phyloP scores from a whole-genome alignment of 2,888 invertebrate genomes.

The Ernsta delagoae region DNA sequence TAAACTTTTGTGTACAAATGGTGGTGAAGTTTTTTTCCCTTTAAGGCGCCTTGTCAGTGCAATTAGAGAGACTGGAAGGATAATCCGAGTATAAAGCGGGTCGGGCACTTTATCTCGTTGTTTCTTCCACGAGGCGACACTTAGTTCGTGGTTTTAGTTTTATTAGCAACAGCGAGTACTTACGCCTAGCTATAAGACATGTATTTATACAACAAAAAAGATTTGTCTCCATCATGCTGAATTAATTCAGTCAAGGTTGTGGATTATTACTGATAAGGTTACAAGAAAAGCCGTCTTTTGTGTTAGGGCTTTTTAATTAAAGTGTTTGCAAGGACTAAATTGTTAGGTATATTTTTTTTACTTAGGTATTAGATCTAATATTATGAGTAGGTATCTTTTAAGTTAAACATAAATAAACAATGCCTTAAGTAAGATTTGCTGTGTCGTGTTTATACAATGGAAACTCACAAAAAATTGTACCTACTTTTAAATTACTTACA shows the following conservation, averaged over 20 bases:
- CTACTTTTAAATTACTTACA: too few species aligned
- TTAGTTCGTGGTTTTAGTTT: background rate
- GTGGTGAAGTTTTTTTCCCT: background rate
- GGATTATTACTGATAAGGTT: background rate
- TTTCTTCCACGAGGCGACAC: background rate
- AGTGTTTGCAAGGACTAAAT: too few species aligned
- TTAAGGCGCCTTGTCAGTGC: slow-evolving; percentile 8
- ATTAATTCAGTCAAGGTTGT: background rate
- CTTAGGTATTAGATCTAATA: too few species aligned
- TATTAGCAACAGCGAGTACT: background rate
- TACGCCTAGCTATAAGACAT: background rate
- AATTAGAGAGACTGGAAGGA: slow-evolving; percentile 20
- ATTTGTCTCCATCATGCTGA: background rate
- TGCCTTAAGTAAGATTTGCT: too few species aligned
- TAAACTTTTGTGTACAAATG: too few species aligned
- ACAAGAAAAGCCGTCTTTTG: too few species aligned
- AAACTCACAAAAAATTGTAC: too few species aligned
- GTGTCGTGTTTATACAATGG: too few species aligned
- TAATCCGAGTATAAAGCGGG: slow-evolving; percentile 21
- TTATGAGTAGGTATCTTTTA: too few species aligned
- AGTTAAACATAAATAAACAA: too few species aligned
- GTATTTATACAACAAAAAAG: background rate
- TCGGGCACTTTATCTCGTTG: background rate
- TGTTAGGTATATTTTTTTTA: too few species aligned
- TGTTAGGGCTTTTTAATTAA: too few species aligned